Evolutionary conservation across 2,797 vertebrate species (phyloP).

Genomic region (Huso huso): DNA sequence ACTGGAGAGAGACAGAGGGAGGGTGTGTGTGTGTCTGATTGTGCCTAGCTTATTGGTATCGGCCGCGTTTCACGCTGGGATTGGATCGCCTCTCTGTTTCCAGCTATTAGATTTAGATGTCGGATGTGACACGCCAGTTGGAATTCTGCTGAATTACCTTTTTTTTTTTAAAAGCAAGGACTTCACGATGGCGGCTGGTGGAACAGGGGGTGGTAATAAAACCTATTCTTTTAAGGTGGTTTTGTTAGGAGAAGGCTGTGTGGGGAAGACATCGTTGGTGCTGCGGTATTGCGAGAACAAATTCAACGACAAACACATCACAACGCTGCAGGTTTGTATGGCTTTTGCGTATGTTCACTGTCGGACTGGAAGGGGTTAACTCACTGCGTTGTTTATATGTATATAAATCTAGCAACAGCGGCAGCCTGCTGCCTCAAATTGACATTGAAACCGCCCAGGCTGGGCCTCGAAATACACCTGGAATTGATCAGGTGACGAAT

Average conservation of each 20-base stretch:
- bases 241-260: constrained; percentile 88
- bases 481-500: too few species aligned
- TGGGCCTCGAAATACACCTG: too few species aligned
- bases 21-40: too few species aligned
- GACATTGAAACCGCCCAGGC: too few species aligned
- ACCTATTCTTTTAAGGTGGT: constrained; percentile 95
- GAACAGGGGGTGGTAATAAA: constrained; percentile 55
- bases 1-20: too few species aligned
- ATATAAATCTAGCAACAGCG: too few species aligned
- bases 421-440: too few species aligned
- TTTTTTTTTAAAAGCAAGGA: neutral
- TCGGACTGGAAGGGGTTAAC: constrained; percentile 1
- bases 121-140: constrained; percentile 19
- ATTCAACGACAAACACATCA: constrained; percentile 98
- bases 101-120: neutral
- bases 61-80: too few species aligned
- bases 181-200: constrained; percentile 56
- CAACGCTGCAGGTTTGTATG: constrained; percentile 82
- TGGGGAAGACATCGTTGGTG: constrained; percentile 92
- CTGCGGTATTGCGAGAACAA: constrained; percentile 96
- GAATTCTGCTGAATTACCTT: neutral
- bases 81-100: too few species aligned
- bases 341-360: neutral
- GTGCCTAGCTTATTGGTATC: too few species aligned
- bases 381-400: neutral